Conservation (phyloP, 2,113 vertebrate species). For the Neomonachus schauinslandi region DNA sequence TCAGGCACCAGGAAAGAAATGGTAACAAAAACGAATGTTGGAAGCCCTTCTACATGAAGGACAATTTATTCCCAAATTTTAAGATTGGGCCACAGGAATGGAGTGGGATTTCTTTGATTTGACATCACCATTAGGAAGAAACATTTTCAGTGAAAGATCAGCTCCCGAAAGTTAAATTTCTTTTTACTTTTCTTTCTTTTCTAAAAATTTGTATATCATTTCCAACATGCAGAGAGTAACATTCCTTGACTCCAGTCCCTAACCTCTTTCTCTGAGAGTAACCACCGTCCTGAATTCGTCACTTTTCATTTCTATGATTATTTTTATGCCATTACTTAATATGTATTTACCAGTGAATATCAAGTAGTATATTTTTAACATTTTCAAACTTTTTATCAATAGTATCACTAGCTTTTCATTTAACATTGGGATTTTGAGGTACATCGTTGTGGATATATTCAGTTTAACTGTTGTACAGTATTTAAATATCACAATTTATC, state of each 20-base stretch:
- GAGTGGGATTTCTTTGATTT: not conserved
- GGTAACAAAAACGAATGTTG: not conserved
- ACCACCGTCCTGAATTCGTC: not conserved
- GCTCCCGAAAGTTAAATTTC: not conserved
- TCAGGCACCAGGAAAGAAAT: slow-evolving; percentile 1
- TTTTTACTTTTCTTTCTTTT: not conserved
- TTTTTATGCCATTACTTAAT: not conserved
- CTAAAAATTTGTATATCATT: not conserved
- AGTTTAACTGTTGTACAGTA: not conserved
- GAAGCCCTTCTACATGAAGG: not conserved
- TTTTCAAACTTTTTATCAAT: not conserved
- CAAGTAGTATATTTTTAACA: not conserved
- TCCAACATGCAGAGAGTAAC: not conserved
- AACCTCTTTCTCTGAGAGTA: not conserved
- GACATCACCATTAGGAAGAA: not conserved
- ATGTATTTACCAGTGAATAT: not conserved
- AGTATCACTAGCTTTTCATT: not conserved
- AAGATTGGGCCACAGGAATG: not conserved
- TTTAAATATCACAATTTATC: not conserved
- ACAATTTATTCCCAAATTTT: not conserved
- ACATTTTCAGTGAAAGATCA: not conserved
- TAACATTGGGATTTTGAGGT: not conserved
- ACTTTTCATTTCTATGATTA: not conserved
- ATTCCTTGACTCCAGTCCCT: not conserved
- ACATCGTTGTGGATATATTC: not conserved